Conservation (phyloP, 2,113 vertebrate genomes). For the Nycticebus coucang region DNA sequence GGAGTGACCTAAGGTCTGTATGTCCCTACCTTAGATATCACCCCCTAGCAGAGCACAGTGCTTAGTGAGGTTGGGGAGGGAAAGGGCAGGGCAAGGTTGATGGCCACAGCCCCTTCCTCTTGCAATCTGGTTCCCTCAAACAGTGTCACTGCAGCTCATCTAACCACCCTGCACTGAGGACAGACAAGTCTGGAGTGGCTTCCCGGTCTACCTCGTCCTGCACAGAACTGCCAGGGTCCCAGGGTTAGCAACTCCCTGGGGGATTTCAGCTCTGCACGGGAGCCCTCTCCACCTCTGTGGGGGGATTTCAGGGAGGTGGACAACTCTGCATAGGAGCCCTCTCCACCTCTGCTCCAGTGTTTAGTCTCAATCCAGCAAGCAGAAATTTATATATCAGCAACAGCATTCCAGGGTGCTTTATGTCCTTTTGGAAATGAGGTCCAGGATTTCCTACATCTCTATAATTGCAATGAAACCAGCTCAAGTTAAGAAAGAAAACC, state of each 20-base stretch:
- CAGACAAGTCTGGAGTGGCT: not conserved
- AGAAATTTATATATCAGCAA: not conserved
- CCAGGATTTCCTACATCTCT: not conserved
- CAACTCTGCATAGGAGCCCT: not conserved
- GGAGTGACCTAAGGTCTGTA: not conserved
- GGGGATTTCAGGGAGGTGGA: not conserved
- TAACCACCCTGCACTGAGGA: not conserved
- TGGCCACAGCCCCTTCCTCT: not conserved
- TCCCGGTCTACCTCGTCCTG: not conserved
- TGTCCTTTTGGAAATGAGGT: not conserved
- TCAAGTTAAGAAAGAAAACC: not conserved
- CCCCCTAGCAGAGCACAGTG: not conserved
- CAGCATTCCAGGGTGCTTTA: not conserved
- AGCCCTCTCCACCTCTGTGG: not conserved
- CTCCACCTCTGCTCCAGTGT: not conserved
- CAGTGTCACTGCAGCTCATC: not conserved
- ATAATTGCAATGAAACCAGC: not conserved
- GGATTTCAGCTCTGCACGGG: not conserved
- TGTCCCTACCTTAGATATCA: not conserved
- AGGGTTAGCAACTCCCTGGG: not conserved
- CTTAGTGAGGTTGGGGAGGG: not conserved
- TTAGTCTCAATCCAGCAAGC: slow-evolving; percentile 16
- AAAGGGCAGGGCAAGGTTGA: not conserved
- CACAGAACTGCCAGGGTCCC: not conserved
- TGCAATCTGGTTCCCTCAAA: not conserved